Evolutionary conservation across 2,888 invertebrate species (phyloP).

Genomic region (Rhimphoctona megacephalus): DNA sequence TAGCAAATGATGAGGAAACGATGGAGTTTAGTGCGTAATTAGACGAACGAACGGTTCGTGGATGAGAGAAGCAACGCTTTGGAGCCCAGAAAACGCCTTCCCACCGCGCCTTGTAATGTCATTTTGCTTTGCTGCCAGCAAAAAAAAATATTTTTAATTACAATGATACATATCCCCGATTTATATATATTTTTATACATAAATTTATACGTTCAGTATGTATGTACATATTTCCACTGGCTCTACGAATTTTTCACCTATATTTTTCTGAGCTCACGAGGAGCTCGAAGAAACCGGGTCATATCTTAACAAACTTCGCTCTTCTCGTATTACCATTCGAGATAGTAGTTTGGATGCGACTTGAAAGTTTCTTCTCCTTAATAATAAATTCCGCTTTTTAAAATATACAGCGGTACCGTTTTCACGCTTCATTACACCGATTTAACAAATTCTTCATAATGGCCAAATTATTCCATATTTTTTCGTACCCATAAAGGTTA

Average conservation of each 20-base stretch:
- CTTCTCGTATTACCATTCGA: slow-evolving; percentile 49
- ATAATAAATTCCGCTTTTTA: slow-evolving; percentile 55
- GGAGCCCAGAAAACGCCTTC: slow-evolving; percentile 51
- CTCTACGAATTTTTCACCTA: slow-evolving; percentile 52
- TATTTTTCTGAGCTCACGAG: slow-evolving; percentile 23
- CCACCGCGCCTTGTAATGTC: slow-evolving; percentile 14
- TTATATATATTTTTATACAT: background rate
- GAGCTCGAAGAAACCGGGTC: slow-evolving; percentile 47
- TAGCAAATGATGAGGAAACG: slow-evolving; percentile 38
- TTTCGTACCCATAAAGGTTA: slow-evolving; percentile 1
- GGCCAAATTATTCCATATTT: slow-evolving; percentile 45
- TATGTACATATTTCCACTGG: slow-evolving; percentile 7
- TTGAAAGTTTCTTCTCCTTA: slow-evolving; percentile 28
- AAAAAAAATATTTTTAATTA: slow-evolving; percentile 34
- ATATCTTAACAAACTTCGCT: slow-evolving; percentile 51
- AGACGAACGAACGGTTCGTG: slow-evolving; percentile 26
- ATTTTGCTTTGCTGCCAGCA: slow-evolving; percentile 41
- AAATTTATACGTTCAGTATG: background rate
- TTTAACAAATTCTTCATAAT: slow-evolving; percentile 46
- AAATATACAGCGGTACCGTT: slow-evolving; percentile 36
- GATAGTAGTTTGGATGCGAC: slow-evolving; percentile 38
- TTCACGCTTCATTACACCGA: slow-evolving; percentile 47
- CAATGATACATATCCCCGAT: slow-evolving; percentile 14
- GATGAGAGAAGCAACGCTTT: slow-evolving; percentile 21
- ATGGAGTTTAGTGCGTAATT: slow-evolving; percentile 47